Base-by-base conservation (phyloP, 2,797 vertebrate genomes). In the Rallus crepitans region DNA sequence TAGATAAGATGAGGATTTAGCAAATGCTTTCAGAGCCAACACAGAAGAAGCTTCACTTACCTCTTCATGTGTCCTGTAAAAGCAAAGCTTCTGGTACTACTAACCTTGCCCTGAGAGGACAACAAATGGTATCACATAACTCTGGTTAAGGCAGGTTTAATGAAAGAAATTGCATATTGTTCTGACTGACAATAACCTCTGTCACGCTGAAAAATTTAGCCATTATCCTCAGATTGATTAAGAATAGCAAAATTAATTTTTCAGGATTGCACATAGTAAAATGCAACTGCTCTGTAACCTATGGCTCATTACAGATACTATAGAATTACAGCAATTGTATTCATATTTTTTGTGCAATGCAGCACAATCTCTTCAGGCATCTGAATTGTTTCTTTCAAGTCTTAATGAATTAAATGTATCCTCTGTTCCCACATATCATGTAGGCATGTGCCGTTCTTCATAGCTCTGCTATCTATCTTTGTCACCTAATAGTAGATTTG, bases 351-450 rank as follows among this genome's bases (percentile, higher is more conserved):
- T 52, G 39, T 77, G 52, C 23, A 40, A 25, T 31, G 17, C 33
- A 61, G 31, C 19, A 40, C 31, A 40, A 5, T 73, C 48, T 90
- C 37, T 70, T 60, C 39, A 73, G 48, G 52, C 48, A 73, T 85
- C n/a, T 66, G 21, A 85, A 83, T 65, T 48, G 39, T 77, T 85
- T 63, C 35, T 86, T 87, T 57, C 18, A 82, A 75, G 33, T 83
- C 50, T 42, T 78, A 48, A 45, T 76, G 53, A 60, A 31, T 40
- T 65, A 35, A 84, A 39, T 31, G 21, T 30, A 65, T 39, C 20
- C 16, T 8, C 12, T 59, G 45, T 50, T 71, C 45, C 45, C 69
- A 28, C 60, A 31, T 42, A 50, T 53, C 30, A 13, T 40, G 56
- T 56, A 79, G 53, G 21, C 0, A 0, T 35, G 14, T 72, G n/a